Evolutionary conservation across 2,888 invertebrate species (phyloP).

Genomic region (Elegia similella): DNA sequence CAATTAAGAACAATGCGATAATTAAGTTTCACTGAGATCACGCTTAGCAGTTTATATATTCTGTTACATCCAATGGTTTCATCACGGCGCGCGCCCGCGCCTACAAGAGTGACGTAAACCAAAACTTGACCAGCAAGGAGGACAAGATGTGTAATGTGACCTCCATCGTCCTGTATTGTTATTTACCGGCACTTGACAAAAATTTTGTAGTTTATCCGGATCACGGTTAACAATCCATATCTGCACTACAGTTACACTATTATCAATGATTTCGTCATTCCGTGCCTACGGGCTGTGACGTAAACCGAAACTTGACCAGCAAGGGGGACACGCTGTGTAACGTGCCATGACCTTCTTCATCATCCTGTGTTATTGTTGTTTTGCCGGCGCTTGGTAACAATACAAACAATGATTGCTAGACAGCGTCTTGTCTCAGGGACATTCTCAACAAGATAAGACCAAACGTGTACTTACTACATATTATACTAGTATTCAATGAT

Average conservation of each 20-base stretch:
- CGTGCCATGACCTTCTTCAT: slow-evolving; percentile 13
- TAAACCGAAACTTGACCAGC: slow-evolving; percentile 11
- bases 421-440: not conserved
- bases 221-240: not conserved
- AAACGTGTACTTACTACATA: no score
- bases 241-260: not conserved
- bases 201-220: no score
- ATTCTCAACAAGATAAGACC: not conserved
- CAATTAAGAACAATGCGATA: slow-evolving; percentile 9
- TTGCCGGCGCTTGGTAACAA: not conserved
- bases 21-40: slow-evolving; percentile 6
- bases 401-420: not conserved
- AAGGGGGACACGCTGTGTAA: slow-evolving; percentile 10
- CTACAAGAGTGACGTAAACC: slow-evolving; percentile 7
- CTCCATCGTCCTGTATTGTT: not conserved
- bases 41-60: not conserved
- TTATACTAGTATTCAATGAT: no score
- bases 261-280: not conserved
- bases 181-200: not conserved
- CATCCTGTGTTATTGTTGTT: not conserved
- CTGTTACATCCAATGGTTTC: slow-evolving; percentile 1
- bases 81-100: not conserved
- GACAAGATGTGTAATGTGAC: slow-evolving; percentile 9
- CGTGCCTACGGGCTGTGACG: slow-evolving; percentile 2
- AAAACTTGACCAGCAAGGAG: slow-evolving; percentile 8